Conservation (phyloP, 2,113 vertebrate species). For the Seriola quinqueradiata region DNA sequence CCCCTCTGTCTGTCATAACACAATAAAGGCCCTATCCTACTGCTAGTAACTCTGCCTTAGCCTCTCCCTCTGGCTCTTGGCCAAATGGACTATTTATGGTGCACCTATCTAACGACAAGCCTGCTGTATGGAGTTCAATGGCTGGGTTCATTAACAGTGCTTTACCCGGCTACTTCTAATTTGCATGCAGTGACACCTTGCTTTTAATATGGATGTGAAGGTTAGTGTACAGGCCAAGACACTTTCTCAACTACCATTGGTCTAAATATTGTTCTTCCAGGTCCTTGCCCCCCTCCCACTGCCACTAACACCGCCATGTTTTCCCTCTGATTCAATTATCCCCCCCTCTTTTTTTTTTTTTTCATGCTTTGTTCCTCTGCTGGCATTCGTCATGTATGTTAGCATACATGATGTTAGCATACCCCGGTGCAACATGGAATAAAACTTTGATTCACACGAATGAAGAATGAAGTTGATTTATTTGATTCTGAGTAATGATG, state of each 20-base stretch:
- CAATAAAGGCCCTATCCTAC: constrained; percentile 78
- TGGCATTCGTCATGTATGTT: constrained; percentile 57
- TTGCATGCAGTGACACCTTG: constrained; percentile 78
- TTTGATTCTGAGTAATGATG: background rate
- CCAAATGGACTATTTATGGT: constrained; percentile 82
- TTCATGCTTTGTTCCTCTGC: constrained; percentile 55
- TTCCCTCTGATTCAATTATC: constrained; percentile 62
- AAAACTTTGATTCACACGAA: constrained; percentile 12
- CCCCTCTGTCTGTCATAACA: constrained; percentile 83
- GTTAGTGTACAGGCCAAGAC: constrained; percentile 72
- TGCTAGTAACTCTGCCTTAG: constrained; percentile 67
- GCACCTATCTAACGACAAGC: constrained; percentile 67
- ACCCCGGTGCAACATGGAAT: background rate
- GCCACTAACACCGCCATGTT: constrained; percentile 43
- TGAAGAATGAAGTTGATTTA: background rate
- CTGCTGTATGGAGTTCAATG: constrained; percentile 66
- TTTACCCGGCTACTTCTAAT: constrained; percentile 77
- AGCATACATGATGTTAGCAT: constrained; percentile 23
- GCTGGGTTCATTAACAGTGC: constrained; percentile 78
- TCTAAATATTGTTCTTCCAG: constrained; percentile 62
- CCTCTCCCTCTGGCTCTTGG: constrained; percentile 71
- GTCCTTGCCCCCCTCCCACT: constrained; percentile 46
- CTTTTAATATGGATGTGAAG: constrained; percentile 80
- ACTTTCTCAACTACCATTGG: constrained; percentile 61
- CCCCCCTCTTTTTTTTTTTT: constrained; percentile 3